These are phyloP conservation scores for Miniopterus natalensis DNA, from an alignment of 2,113 vertebrate species.

Conservation along the genomic window DNA sequence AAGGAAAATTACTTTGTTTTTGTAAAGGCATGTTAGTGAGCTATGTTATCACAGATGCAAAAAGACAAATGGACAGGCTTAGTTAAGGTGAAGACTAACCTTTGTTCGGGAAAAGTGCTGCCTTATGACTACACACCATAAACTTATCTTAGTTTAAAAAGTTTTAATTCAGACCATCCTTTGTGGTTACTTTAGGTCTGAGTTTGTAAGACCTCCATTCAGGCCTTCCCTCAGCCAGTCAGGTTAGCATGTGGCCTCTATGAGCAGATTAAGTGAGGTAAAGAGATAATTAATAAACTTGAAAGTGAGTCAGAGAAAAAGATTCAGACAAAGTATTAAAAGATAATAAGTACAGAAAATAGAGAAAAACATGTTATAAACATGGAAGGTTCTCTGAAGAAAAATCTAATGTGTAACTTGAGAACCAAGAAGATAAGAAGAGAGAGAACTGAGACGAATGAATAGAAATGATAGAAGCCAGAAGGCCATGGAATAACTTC, in stretches of 20 bases:
- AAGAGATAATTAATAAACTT: constrained; percentile 6
- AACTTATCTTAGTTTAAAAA: no score
- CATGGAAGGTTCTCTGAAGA: background rate
- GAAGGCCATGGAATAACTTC: background rate
- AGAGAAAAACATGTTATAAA: background rate
- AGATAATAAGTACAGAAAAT: background rate
- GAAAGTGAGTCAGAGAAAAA: background rate
- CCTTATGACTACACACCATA: no score
- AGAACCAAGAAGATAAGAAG: background rate
- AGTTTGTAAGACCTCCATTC: no score
- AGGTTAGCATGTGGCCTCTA: background rate
- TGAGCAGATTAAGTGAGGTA: background rate
- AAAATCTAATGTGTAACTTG: background rate
- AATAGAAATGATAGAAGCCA: background rate
- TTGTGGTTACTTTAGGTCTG: no score
- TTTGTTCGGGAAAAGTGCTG: no score
- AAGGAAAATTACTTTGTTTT: no score
- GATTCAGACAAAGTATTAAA: background rate
- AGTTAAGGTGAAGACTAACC: no score
- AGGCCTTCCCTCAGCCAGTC: no score
- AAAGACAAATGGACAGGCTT: no score
- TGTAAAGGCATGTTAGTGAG: no score
- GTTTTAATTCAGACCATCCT: no score
- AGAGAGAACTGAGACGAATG: background rate
- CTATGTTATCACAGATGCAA: no score